Evolutionary conservation across 2,113 vertebrate species (phyloP), one percentile per base, ranked within the genome.

Genomic region (Stigmatopora argus): DNA sequence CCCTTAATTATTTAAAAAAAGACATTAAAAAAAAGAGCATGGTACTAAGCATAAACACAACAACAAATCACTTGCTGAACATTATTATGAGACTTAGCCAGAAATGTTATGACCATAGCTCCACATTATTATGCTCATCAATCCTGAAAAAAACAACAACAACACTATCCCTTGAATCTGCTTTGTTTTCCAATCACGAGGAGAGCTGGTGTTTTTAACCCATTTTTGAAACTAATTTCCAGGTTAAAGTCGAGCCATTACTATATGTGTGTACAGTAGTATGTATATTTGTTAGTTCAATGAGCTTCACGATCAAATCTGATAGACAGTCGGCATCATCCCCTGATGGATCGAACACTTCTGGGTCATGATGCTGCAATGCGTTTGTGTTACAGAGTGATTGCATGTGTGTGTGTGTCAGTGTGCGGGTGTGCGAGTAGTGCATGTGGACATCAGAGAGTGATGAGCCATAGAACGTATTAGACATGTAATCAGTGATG

Each of bases 401-500:
- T 17, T 41, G 48, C 51, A 35, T 9, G 48, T 7, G 19, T 52
- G n/a, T n/a, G 17, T 31, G 23, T 34, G 63, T 15, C 66, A 66
- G 53, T 51, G n/a, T 57, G 7, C 55, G 49, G 62, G 48, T 52
- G 65, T 65, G 58, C 31, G 14, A 57, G 68, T 6, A 12, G 56
- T 63, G 51, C 69, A 77, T 68, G 70, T 69, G 66, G 70, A 65
- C 64, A 68, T 73, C 53, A 65, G 69, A 72, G 77, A 89, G 73
- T 86, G 81, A 89, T 81, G 83, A 86, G 78, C 75, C 58, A 12
- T 74, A 67, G 63, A 85, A 83, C 73, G 65, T 74, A 80, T 83
- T 78, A 81, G 79, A 80, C 83, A 71, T 83, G 72, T 75, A 86
- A 87, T 83, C 84, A 85, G 78, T 62, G 58, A 69, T 57, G 74